Evolutionary conservation across 2,113 vertebrate genomes (phyloP), one percentile per base, ranked within the genome.

Genomic region (Lota lota): DNA sequence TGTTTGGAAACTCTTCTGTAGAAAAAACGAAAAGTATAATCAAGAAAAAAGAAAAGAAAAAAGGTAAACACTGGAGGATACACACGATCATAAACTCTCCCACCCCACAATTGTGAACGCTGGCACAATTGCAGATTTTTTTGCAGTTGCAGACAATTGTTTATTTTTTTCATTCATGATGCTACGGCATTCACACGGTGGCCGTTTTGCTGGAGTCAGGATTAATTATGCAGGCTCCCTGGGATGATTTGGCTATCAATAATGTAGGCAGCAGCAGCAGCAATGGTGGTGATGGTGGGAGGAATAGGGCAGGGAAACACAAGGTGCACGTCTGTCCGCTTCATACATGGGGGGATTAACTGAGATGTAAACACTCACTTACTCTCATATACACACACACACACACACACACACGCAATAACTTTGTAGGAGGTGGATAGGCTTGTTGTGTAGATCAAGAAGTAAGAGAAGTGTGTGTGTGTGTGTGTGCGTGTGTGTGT

Each of bases 161-260:
- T 21, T 60, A 5, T 60, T 21, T 63, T 40, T 40, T 63, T 63
- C 53, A 18, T 56, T 17, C 33, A 63, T 10, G 64, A 56, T n/a
- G 19, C 53, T 3, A 4, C n/a, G 51, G 51, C 22, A 20, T 28
- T 40, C 54, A 54, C 22, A 36, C 47, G 36, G 51, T 57, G 61
- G 57, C 24, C 11, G 11, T 58, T 74, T 61, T 71, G 65, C 0
- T 4, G 36, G 60, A 62, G 64, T 56, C 60, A 40, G 57, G 62
- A 75, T 83, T 74, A 75, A 75, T 79, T 60, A 75, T 75, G 67
- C 36, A 77, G 50, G 22, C 19, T 33, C 22, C 21, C 16, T 63
- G 70, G 68, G 56, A 77, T 11, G 62, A 28, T 56, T 47, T 24
- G 67, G 15, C 20, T 62, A 73, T 75, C 64, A 75, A 67, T 63